Evolutionary conservation across 37 sponge, comb jelly and placozoan genomes (phyloP), one percentile per base, ranked within the genome.

Genomic region (Bolinopsis microptera): DNA sequence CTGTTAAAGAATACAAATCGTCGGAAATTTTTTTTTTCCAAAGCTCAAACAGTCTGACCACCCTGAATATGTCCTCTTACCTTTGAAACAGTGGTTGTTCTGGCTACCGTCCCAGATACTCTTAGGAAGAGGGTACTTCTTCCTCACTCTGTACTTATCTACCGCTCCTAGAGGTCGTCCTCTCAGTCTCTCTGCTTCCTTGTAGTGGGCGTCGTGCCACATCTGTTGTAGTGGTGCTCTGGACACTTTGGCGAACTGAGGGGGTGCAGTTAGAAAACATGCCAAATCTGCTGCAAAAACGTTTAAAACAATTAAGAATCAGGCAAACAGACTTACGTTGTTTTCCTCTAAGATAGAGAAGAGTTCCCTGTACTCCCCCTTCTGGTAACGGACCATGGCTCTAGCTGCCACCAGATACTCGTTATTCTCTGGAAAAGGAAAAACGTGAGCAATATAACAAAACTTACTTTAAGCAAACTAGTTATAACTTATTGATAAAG

Each of bases 161-260:
- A 93, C 93, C 0, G 93, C 76, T 39, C 93, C 93, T n/a, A 93
- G 93, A 24, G 93, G 83, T 69, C 93, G 13, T 13, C 93, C 93
- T 31, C 74, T 38, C 39, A 74, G 38, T 41, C 61, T 86, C 93
- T 93, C 93, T 24, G 93, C 93, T 93, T 93, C 93, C 74, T 72
- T 69, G 93, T 93, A 93, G 76, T 93, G 93, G 39, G 93, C 93
- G 18, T 93, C 72, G 74, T 74, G 76, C 93, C 93, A 93, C 93
- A 93, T 93, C 33, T 93, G 93, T 38, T 93, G 93, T 32, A 93
- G 76, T 24, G 74, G 74, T 22, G 76, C 93, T 23, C 48, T 69
- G 39, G 76, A 69, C 1, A 74, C 93, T 33, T 93, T 93, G 31
- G 93, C 24, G 34, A 93, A 93, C 40, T 86, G 90, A 1, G 35